A percentile compares a stretch with the other conserved stretches of the same genome.
phyloP scores from a whole-genome alignment of 1,140 invertebrate genomes.

The Nasonia vitripennis region DNA sequence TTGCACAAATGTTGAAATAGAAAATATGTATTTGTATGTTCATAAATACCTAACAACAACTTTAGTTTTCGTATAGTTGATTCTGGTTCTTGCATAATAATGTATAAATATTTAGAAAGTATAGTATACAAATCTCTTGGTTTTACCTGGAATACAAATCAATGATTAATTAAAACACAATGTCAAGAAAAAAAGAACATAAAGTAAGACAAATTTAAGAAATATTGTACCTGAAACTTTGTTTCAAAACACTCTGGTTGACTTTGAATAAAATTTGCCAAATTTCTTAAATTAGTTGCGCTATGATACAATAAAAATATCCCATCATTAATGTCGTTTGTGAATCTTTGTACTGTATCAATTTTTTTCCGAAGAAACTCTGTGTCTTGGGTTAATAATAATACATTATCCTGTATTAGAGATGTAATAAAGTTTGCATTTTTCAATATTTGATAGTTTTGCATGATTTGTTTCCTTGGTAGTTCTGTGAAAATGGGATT shows the following conservation, averaged over 20 bases:
- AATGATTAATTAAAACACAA: background rate
- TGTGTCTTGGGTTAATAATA: background rate
- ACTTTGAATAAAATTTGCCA: background rate
- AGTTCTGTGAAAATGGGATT: background rate
- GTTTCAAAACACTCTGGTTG: background rate
- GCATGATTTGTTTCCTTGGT: background rate
- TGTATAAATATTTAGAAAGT: slow-evolving; percentile 1
- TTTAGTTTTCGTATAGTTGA: background rate
- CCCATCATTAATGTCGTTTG: background rate
- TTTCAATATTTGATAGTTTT: background rate
- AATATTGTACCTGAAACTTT: slow-evolving; percentile 1
- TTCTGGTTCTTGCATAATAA: background rate
- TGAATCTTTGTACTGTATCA: background rate
- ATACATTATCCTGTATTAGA: background rate
- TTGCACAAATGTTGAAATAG: background rate
- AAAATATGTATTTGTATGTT: background rate
- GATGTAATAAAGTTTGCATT: background rate
- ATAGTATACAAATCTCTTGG: background rate
- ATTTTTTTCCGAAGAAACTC: background rate
- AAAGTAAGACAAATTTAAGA: background rate
- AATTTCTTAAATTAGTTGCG: background rate
- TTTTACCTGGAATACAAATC: slow-evolving; percentile 6
- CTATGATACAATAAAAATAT: background rate
- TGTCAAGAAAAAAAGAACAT: background rate
- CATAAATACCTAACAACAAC: slow-evolving; percentile 13